A percentile compares a stretch with the other conserved stretches of the same genome.
phyloP scores from a whole-genome alignment of 2,113 vertebrate species.

The Anseranas semipalmata region DNA sequence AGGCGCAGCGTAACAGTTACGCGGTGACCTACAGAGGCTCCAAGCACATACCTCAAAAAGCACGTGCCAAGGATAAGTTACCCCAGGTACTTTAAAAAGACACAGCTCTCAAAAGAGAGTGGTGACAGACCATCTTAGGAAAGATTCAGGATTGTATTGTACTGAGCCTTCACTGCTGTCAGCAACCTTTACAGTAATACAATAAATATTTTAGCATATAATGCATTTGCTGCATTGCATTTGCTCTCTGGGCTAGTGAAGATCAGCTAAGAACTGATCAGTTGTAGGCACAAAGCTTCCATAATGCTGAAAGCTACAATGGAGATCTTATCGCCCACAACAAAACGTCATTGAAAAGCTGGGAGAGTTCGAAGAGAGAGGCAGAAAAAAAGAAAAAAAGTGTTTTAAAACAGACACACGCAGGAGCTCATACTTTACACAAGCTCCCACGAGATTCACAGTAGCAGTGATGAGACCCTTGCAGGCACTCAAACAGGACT shows the following conservation, averaged over 20 bases:
- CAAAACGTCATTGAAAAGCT: not conserved
- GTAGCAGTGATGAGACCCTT: not conserved
- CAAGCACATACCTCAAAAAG: rapidly evolving
- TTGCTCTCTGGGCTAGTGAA: not conserved
- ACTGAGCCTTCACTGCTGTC: not conserved
- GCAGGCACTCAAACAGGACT: not conserved
- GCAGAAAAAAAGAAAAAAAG: not conserved
- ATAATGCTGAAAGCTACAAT: not conserved
- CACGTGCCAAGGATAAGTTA: not conserved
- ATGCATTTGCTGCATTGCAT: not conserved
- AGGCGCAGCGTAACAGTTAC: not conserved
- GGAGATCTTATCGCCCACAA: not conserved
- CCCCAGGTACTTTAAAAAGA: not conserved
- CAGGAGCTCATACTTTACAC: not conserved
- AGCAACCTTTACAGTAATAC: not conserved
- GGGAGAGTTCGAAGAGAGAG: not conserved
- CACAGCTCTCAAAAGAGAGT: not conserved
- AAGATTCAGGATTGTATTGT: not conserved
- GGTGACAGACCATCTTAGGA: not conserved
- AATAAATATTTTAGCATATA: conserved; percentile 7
- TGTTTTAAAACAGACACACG: not conserved
- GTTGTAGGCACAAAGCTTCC: not conserved
- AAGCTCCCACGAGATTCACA: not conserved
- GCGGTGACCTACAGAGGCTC: not conserved
- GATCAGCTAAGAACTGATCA: not conserved